Conservation (phyloP, 30 jellyfish, hydroid and myxozoan species). For the Sanderia malayensis region DNA sequence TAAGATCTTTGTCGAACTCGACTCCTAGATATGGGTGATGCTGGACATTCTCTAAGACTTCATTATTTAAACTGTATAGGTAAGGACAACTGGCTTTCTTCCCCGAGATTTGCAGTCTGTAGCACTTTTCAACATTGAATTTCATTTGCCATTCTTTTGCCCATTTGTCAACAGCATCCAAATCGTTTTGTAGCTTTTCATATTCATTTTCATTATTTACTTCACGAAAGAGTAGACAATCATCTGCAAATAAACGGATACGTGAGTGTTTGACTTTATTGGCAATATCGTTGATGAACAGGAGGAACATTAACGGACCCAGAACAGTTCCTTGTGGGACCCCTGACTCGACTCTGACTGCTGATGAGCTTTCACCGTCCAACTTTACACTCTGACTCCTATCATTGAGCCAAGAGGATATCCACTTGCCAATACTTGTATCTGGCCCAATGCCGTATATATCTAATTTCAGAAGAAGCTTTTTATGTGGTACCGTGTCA, state of each 20-base stretch:
- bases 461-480: slow-evolving; percentile 27
- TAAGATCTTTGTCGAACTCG: neutral
- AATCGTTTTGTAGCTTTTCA: slow-evolving; percentile 19
- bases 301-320: slow-evolving; percentile 23
- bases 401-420: slow-evolving; percentile 15
- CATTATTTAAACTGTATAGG: neutral
- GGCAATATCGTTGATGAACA: slow-evolving; percentile 25
- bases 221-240: slow-evolving; percentile 23
- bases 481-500: slow-evolving; percentile 42
- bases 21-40: slow-evolving; percentile 37
- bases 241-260: slow-evolving; percentile 36
- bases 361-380: slow-evolving; percentile 33
- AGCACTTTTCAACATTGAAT: slow-evolving; percentile 18
- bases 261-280: slow-evolving; percentile 12
- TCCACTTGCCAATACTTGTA: slow-evolving; percentile 31
- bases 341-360: slow-evolving; percentile 30
- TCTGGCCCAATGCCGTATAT: slow-evolving; percentile 26
- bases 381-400: slow-evolving; percentile 7
- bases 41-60: neutral
- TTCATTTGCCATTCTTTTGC: slow-evolving; percentile 26
- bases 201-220: slow-evolving; percentile 18
- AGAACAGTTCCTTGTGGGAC: slow-evolving; percentile 63
- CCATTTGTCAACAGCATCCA: slow-evolving; percentile 16
- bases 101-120: slow-evolving; percentile 7
- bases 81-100: neutral